phyloP scores from a whole-genome alignment of 2,888 invertebrate genomes.

The Hypsopygia costalis region DNA sequence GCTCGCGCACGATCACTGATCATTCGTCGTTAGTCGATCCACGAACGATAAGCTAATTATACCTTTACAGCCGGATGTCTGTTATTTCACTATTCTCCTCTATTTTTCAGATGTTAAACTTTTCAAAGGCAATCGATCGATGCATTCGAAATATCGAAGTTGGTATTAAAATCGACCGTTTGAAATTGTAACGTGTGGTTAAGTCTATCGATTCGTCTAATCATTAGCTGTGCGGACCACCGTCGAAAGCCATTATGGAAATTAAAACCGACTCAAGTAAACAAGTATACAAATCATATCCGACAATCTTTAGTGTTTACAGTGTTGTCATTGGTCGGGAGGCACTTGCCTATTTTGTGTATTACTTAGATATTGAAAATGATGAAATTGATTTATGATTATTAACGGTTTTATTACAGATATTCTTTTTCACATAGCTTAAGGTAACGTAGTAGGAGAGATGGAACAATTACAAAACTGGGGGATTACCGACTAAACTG shows the following conservation, averaged over 20 bases:
- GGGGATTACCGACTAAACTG: too few species aligned
- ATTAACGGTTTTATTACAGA: too few species aligned
- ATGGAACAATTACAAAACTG: too few species aligned
- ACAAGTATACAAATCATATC: neutral
- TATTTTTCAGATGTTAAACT: conserved; percentile 64
- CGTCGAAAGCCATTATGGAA: conserved; percentile 46
- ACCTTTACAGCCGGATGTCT: conserved; percentile 49
- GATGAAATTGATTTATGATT: too few species aligned
- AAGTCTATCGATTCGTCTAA: conserved; percentile 39
- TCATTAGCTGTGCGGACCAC: conserved; percentile 50
- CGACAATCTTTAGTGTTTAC: neutral
- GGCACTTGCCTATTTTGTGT: too few species aligned
- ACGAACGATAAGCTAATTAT: conserved; percentile 73
- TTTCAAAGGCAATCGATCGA: conserved; percentile 36
- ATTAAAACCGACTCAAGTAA: conserved; percentile 32
- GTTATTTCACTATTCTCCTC: conserved; percentile 53
- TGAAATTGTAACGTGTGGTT: conserved; percentile 47
- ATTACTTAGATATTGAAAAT: too few species aligned
- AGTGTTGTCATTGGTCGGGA: too few species aligned
- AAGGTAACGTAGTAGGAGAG: too few species aligned
- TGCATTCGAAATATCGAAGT: conserved; percentile 31
- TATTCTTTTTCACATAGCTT: too few species aligned
- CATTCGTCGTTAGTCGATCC: conserved; percentile 53
- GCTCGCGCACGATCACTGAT: conserved; percentile 56
- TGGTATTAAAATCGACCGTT: conserved; percentile 51